Conservation (phyloP, 1,140 invertebrate species). For the Chironomus striatipennis region DNA sequence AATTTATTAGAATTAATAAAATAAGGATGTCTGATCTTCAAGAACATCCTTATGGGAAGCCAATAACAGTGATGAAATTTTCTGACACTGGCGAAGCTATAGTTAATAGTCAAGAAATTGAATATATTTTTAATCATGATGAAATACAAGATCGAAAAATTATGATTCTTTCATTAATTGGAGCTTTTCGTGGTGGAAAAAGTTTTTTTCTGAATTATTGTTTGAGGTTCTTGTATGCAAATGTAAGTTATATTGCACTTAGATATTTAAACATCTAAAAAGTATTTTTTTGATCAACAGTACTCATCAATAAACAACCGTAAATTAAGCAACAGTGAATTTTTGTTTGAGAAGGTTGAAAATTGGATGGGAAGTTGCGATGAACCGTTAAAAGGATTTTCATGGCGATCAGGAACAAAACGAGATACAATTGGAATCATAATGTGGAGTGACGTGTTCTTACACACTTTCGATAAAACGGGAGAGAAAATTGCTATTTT, state of each 20-base stretch:
- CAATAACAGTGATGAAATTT: background rate
- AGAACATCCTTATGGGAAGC: background rate
- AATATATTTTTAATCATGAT: slow-evolving; percentile 29
- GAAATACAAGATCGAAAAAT: slow-evolving; percentile 50
- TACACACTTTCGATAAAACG: slow-evolving; percentile 39
- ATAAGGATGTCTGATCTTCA: too few species aligned
- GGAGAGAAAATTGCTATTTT: slow-evolving; percentile 48
- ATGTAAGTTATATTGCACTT: too few species aligned
- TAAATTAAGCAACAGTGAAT: background rate
- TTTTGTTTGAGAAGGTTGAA: background rate
- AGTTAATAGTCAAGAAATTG: background rate
- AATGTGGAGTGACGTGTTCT: slow-evolving; percentile 58
- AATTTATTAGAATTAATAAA: too few species aligned
- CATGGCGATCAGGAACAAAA: slow-evolving; percentile 52
- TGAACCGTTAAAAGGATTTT: slow-evolving; percentile 40
- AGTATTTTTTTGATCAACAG: background rate
- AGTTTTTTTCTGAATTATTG: slow-evolving; percentile 57
- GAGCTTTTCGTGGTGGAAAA: slow-evolving; percentile 85
- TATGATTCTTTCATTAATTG: slow-evolving; percentile 85
- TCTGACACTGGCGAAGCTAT: background rate
- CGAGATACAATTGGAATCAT: slow-evolving; percentile 60
- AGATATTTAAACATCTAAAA: too few species aligned
- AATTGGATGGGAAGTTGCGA: slow-evolving; percentile 44
- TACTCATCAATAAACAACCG: background rate
- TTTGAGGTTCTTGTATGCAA: slow-evolving; percentile 61